These are phyloP conservation scores for Phaedon cochleariae DNA, from an alignment of 2,888 invertebrate species.

Conservation along the genomic window DNA sequence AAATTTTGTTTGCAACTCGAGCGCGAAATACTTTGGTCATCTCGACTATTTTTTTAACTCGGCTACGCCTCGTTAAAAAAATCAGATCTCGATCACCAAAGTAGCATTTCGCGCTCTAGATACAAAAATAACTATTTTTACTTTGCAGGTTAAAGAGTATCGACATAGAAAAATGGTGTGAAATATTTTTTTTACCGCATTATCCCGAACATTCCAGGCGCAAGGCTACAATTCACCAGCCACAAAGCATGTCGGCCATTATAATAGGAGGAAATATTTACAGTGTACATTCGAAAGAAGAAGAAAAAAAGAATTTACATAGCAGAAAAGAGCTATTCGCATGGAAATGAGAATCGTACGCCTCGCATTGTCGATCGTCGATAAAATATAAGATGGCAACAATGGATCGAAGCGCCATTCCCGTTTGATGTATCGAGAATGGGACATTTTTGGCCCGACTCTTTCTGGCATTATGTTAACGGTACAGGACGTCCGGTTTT, in stretches of 20 bases:
- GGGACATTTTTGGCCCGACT: slow-evolving; percentile 56
- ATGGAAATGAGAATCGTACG: slow-evolving; percentile 61
- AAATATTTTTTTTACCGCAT: too few relatives aligned
- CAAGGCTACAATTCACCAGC: slow-evolving; percentile 49
- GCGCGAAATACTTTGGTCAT: too few relatives aligned
- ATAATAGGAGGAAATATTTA: slow-evolving; percentile 61
- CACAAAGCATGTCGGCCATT: slow-evolving; percentile 56
- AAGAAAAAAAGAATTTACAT: slow-evolving; percentile 60
- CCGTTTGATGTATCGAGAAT: slow-evolving; percentile 57
- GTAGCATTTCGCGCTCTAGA: too few relatives aligned
- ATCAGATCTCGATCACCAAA: too few relatives aligned
- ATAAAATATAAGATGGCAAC: slow-evolving; percentile 62
- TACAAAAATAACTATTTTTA: too few relatives aligned
- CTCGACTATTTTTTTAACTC: too few relatives aligned
- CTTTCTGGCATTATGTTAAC: slow-evolving; percentile 55
- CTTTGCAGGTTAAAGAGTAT: too few relatives aligned
- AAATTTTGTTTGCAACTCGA: too few relatives aligned
- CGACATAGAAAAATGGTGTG: too few relatives aligned
- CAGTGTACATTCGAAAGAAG: slow-evolving; percentile 53
- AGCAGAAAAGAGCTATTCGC: slow-evolving; percentile 61
- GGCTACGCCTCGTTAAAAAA: too few relatives aligned
- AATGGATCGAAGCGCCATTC: slow-evolving; percentile 52
- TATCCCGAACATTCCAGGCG: too few relatives aligned
- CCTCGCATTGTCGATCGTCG: slow-evolving; percentile 59
- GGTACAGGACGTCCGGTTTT: slow-evolving; percentile 60